Percentiles rank a stretch among this genome's conserved stretches.
phyloP scores from a whole-genome alignment of 1,140 invertebrate species.

The Contarinia nasturtii region DNA sequence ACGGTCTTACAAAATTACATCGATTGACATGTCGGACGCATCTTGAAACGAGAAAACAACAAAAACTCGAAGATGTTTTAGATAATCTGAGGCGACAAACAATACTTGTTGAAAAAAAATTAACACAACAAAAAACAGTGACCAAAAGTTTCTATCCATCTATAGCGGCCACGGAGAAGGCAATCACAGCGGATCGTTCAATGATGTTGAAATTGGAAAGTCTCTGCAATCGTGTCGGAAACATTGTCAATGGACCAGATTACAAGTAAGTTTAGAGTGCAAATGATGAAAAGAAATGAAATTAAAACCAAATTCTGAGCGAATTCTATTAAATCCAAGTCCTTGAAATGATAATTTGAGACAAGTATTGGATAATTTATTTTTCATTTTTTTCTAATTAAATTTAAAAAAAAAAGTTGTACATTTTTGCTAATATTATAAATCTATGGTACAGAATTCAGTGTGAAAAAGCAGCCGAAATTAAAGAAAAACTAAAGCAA shows the following conservation, averaged over 20 bases:
- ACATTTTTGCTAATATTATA: no score
- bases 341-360: no score
- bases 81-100: slow-evolving; percentile 9
- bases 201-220: neutral
- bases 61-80: slow-evolving; percentile 14
- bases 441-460: no score
- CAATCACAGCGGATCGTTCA: slow-evolving; percentile 8
- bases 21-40: neutral
- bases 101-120: slow-evolving; percentile 9
- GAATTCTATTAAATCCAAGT: no score
- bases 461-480: no score
- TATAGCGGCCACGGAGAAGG: slow-evolving; percentile 16
- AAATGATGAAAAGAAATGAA: no score
- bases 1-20: neutral
- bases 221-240: neutral
- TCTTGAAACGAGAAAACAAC: neutral
- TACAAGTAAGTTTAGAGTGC: slow-evolving; percentile 1
- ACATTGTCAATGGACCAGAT: neutral
- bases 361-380: no score
- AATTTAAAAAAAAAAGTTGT: no score
- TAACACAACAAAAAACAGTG: slow-evolving; percentile 9
- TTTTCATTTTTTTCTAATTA: no score
- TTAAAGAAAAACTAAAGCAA: no score
- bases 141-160: slow-evolving; percentile 12
- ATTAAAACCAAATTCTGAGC: no score